Evolutionary conservation across 1,140 invertebrate genomes (phyloP), one percentile per base, ranked within the genome.

Genomic region (Zaprionus inermis): DNA sequence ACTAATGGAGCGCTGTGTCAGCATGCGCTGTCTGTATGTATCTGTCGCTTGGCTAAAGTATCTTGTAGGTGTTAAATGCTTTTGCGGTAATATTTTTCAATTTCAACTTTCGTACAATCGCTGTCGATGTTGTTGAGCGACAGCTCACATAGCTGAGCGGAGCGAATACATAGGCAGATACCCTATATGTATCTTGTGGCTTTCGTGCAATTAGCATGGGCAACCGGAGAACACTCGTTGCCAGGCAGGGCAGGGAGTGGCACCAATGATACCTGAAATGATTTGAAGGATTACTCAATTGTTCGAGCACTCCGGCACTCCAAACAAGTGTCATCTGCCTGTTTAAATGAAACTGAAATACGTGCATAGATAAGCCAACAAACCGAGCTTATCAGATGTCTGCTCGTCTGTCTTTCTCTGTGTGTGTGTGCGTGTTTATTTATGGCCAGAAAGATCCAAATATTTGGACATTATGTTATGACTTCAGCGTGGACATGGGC

Each of bases 391-490:
- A 86, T 86, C 74, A 55, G 79, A 74, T 81, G 65, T 16, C 38
- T 16, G 7, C 36, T 5, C 14, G 36, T 38, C 24, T 28, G 24
- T 28, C 24, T 28, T 5, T 1, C 24, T 28, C 24, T 36, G 52
- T 36, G 66, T 44, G 51, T 38, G 34, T 60, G 55, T 76, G 65
- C 63, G 51, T 59, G 67, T 59, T 77, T 73, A 84, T 84, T 80
- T 84, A 83, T 83, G 77, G 79, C 28, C 49, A 28, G 61, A 28
- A 73, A 70, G 66, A 85, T 71, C 54, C 71, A 78, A 85, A 85
- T 84, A 80, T 81, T 85, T 84, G 63, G 55, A 14, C 82, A 76
- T 75, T 81, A 75, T 78, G 82, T 75, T 75, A 81, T 65, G 36
- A 52, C 49, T 69, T 30, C 58, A 34, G 34, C 30, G 9, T 16